Evolutionary conservation across 1,140 invertebrate genomes (phyloP), one percentile per base, ranked within the genome.

Genomic region (Dufourea novaeangliae): DNA sequence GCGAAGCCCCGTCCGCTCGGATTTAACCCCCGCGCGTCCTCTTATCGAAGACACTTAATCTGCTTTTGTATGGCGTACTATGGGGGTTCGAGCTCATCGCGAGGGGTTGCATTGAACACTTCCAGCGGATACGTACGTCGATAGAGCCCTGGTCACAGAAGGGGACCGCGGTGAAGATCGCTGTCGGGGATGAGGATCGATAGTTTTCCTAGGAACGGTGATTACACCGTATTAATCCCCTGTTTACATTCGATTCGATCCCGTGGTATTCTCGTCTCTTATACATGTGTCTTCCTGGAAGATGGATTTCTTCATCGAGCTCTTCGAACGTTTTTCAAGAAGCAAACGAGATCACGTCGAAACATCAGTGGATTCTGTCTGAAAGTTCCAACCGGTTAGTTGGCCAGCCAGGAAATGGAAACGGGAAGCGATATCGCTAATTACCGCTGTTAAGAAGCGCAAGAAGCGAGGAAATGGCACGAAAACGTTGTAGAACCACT

Each of bases 1-100:
- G 20, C 46, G 8, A 2, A 8, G 0, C 44, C 54, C 32, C 44
- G 2, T 37, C 14, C 12, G 17, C 32, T 75, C 46, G 29, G 32
- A 57, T 70, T 83, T 83, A 44, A 75, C 69, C 64, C 80, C 64
- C 64, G n/a, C n/a, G 41, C 37, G 80, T 75, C 59, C 67, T 74
- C 75, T 83, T 84, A 84, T 84, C 78, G 78, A 54, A 54, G 83
- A 84, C 63, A 73, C 83, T 84, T 84, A 84, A 84, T 84, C 83
- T 74, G 50, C 56, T 80, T 83, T 83, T 83, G 80, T 83, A 83
- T 83, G 80, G 59, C 41, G 34, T 12, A 29, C 50, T 20, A 56
- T 37, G 41, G 61, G 52, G 66, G 44, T 22, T 54, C 14, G 61
- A 32, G 59, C 29, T 29, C 34, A 56, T 34, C 63, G 72, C 41